Conservation (phyloP, 1,140 invertebrate genomes). For the Drosophila arawakana region DNA sequence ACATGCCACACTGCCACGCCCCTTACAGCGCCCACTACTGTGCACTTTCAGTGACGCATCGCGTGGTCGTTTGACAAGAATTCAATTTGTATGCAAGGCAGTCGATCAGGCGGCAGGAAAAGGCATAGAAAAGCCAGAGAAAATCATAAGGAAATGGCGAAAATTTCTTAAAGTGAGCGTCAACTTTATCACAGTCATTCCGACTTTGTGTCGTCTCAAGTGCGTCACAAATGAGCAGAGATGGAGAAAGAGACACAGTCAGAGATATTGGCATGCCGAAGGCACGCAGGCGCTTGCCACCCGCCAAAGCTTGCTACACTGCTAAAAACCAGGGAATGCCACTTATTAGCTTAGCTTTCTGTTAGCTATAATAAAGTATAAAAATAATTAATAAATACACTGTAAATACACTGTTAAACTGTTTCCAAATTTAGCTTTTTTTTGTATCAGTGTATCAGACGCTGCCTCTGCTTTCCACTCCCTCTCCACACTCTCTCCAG, state of each 20-base stretch:
- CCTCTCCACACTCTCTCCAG: too few relatives aligned
- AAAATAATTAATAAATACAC: too few relatives aligned
- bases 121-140: conserved; percentile 7
- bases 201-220: conserved; percentile 34
- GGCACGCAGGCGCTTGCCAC: neutral
- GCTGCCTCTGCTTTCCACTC: too few relatives aligned
- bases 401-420: too few relatives aligned
- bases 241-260: too few relatives aligned
- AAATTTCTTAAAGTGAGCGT: conserved; percentile 15
- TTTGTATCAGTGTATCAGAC: too few relatives aligned
- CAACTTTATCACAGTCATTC: conserved; percentile 19
- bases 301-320: too few relatives aligned
- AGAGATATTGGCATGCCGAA: neutral
- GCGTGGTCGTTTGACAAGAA: neutral
- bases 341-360: too few relatives aligned
- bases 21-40: too few relatives aligned
- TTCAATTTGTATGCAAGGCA: conserved; percentile 17
- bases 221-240: conserved; percentile 32
- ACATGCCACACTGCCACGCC: neutral
- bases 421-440: too few relatives aligned
- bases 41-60: neutral
- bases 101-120: conserved; percentile 13
- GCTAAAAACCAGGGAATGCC: too few relatives aligned
- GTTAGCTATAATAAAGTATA: too few relatives aligned
- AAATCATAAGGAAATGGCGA: conserved; percentile 23